Conservation (phyloP, 2,888 invertebrate species). For the Hemaris fuciformis region DNA sequence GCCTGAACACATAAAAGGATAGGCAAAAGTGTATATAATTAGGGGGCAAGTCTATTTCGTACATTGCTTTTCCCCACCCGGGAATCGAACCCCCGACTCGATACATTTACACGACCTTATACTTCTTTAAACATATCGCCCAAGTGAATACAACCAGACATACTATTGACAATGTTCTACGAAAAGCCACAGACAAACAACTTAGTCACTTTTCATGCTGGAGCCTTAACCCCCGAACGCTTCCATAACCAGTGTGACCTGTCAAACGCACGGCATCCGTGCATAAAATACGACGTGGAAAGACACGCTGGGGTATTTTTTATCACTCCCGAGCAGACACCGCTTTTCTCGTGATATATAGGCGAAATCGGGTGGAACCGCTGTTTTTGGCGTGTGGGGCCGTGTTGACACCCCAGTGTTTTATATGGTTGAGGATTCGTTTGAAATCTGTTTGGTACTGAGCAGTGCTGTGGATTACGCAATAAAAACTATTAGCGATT, state of each 20-base stretch:
- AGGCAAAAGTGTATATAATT: too few species aligned
- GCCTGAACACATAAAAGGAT: too few species aligned
- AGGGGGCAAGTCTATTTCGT: too few species aligned
- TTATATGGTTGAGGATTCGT: constrained; percentile 15
- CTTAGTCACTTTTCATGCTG: background rate
- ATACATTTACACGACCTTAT: too few species aligned
- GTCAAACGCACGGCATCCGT: background rate
- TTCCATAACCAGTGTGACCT: background rate
- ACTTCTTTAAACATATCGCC: too few species aligned
- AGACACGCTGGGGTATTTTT: constrained; percentile 7
- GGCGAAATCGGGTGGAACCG: constrained; percentile 3
- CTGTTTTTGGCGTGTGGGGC: constrained; percentile 7
- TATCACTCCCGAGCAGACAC: constrained; percentile 13
- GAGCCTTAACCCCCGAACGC: background rate
- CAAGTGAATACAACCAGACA: too few species aligned
- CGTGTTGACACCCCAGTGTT: constrained; percentile 12
- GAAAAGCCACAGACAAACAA: too few species aligned
- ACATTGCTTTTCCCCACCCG: too few species aligned
- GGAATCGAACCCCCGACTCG: too few species aligned
- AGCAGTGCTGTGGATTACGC: too few species aligned
- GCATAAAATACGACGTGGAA: constrained; percentile 6
- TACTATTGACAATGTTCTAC: too few species aligned
- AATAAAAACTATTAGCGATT: too few species aligned
- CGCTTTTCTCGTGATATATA: constrained; percentile 9
- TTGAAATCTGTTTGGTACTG: background rate